Evolutionary conservation across 2,797 vertebrate genomes (phyloP), one percentile per base, ranked within the genome.

Genomic region (Acanthurus lineatus): DNA sequence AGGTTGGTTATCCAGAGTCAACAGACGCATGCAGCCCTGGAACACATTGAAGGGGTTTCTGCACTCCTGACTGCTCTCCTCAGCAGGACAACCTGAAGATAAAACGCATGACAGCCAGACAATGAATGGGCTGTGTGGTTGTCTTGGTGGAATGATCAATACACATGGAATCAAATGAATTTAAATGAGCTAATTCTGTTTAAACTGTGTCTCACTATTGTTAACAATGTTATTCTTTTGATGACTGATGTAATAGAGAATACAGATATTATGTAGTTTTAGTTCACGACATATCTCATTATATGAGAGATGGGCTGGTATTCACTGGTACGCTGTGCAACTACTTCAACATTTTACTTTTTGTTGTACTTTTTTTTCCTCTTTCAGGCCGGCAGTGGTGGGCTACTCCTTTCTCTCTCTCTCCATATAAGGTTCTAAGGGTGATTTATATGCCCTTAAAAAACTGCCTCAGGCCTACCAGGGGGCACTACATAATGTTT

Each of bases 1-100:
- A n/a, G 87, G 56, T 75, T 90, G 93, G 44, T 92, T 80, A 47
- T 91, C 93, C 87, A 97, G 86, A 19, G 92, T 94, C 90, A 99
- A 91, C 49, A 95, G 95, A 35, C 92, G 92, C 96, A 99, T 96
- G 28, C 98, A 99, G 69, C 98, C 98, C 91, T 97, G 97, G 91
- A 99, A 99, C 16, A 86, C 93, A 68, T 17, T 83, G 71, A 95
- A 92, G 11, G 95, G 95, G 56, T 94, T 97, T 76, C 92, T 91
- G 75, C 97, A 98, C 74, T 92, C 90, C 70, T 88, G 89, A 59
- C 69, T 69, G 59, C 89, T 92, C 75, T 86, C 92, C 65, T 66
- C 91, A 47, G 83, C 84, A 12, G 96, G 96, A 81, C 98, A 99
- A 69, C 97, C 98, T 99, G 84, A 17, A 42, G 53, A 75, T 19